Evolutionary conservation across 2,113 vertebrate species (phyloP).

Genomic region (Dolichallabes microphthalmus): DNA sequence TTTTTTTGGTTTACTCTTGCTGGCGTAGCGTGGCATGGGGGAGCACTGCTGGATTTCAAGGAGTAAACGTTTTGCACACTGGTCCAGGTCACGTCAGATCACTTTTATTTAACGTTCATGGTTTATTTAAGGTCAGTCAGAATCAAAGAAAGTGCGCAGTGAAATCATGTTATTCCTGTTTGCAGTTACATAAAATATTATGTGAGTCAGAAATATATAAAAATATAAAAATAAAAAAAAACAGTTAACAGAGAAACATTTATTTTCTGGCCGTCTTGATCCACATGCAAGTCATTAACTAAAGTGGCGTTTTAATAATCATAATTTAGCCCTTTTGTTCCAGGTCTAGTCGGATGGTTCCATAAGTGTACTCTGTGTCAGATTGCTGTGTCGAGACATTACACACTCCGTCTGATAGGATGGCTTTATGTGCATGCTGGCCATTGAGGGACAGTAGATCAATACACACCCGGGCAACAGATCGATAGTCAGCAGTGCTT

Average conservation of each 20-base stretch:
- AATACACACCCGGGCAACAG: constrained; percentile 34
- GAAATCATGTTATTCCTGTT: not conserved
- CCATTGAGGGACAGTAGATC: constrained; percentile 25
- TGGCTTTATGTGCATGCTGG: constrained; percentile 35
- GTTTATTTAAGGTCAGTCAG: not conserved
- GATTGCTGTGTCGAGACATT: not conserved
- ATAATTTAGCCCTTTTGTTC: not conserved
- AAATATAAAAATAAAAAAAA: not conserved
- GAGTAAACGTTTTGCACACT: not conserved
- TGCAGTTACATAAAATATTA: not conserved
- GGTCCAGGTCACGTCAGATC: not conserved
- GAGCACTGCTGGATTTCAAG: not conserved
- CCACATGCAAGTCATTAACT: not conserved
- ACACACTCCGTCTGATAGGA: constrained; percentile 8
- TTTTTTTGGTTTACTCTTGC: not conserved
- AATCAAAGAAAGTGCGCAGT: not conserved
- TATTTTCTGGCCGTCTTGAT: no score
- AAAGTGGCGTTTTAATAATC: not conserved
- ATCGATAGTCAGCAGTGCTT: constrained; percentile 40
- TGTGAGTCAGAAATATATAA: no score
- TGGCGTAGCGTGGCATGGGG: not conserved
- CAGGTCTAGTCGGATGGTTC: not conserved
- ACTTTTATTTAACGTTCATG: not conserved
- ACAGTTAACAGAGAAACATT: not conserved
- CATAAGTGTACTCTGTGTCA: not conserved